Conservation (phyloP, 2,888 invertebrate genomes). For the Platycnemis pennipes region DNA sequence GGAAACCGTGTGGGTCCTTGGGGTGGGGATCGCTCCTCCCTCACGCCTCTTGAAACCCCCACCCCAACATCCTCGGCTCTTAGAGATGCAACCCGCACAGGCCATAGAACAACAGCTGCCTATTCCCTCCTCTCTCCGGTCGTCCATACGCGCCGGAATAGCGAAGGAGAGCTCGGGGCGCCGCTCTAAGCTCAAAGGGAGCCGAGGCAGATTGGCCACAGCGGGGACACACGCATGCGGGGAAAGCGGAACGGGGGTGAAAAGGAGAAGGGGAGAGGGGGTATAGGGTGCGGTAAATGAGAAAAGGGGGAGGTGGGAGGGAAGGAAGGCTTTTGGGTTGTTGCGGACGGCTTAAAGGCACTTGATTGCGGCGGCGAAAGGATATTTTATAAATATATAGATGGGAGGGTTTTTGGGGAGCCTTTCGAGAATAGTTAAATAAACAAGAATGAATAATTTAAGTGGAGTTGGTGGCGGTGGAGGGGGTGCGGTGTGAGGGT, state of each 20-base stretch:
- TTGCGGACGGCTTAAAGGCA: no score
- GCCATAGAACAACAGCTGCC: no score
- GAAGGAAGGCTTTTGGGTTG: no score
- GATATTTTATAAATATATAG: background rate
- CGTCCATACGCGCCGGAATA: no score
- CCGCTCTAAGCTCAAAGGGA: background rate
- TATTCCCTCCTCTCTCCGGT: no score
- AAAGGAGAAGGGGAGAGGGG: background rate
- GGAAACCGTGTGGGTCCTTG: no score
- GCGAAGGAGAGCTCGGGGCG: no score
- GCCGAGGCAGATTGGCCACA: background rate
- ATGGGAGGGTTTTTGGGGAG: slow-evolving; percentile 43
- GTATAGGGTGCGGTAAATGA: no score
- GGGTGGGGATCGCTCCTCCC: no score
- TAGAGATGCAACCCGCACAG: no score
- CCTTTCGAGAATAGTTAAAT: slow-evolving; percentile 53
- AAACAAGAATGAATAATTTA: slow-evolving; percentile 65
- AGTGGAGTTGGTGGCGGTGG: slow-evolving; percentile 45
- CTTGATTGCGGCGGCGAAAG: background rate
- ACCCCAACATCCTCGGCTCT: no score
- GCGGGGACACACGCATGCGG: background rate
- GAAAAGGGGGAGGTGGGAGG: background rate
- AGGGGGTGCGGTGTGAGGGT: background rate
- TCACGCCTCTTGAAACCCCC: no score
- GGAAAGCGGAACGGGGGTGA: background rate